phyloP scores from a whole-genome alignment of 1,140 invertebrate species.

The Nebria ingens region DNA sequence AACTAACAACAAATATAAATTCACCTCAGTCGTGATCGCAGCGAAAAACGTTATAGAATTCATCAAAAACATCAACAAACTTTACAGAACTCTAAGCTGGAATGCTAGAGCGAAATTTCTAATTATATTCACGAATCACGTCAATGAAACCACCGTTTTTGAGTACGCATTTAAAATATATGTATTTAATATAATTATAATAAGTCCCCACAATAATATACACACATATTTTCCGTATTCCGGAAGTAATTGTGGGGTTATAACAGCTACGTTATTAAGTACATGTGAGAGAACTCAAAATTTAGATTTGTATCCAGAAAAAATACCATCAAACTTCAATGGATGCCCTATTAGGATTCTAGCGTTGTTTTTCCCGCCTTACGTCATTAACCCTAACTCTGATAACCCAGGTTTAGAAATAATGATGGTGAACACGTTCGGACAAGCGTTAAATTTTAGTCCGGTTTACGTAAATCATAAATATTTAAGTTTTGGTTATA shows the following conservation, averaged over 20 bases:
- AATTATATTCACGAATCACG: neutral
- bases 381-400: neutral
- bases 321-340: neutral
- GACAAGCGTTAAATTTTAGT: neutral
- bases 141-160: neutral
- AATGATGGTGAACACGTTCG: neutral
- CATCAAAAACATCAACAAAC: neutral
- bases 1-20: neutral
- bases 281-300: neutral
- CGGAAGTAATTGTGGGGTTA: neutral
- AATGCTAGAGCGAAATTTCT: slow-evolving; percentile 3
- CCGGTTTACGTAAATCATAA: neutral
- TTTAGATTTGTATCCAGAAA: neutral
- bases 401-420: neutral
- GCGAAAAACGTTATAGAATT: neutral
- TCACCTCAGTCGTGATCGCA: neutral
- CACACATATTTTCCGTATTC: neutral
- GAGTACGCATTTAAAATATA: neutral
- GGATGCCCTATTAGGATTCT: neutral
- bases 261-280: neutral
- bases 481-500: neutral
- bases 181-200: neutral
- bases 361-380: neutral
- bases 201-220: neutral
- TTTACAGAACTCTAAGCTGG: neutral